Percentiles rank a stretch among this genome's conserved stretches.
Conservation (phyloP, 2,797 vertebrate genomes). For the Sus cebifrons region DNA sequence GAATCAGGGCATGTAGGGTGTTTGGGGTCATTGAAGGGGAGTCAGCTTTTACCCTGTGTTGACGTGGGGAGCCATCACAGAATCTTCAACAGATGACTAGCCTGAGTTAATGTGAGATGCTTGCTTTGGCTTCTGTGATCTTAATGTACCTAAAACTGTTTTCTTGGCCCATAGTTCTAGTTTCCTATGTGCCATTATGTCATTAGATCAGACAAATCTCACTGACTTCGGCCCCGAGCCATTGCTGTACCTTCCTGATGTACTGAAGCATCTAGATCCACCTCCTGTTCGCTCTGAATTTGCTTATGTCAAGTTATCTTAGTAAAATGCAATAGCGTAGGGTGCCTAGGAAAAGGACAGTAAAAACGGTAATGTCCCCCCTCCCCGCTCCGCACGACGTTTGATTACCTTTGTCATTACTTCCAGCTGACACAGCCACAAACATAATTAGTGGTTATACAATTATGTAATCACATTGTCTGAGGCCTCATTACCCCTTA, state of each 20-base stretch:
- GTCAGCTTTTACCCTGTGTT: background rate
- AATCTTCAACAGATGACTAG: background rate
- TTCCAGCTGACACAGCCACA: conserved; percentile 65
- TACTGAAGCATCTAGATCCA: background rate
- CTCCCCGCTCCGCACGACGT: background rate
- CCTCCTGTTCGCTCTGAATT: background rate
- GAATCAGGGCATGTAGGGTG: background rate
- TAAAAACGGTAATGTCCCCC: background rate
- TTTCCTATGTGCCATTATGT: background rate
- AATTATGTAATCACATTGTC: conserved; percentile 65
- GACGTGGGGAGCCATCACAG: background rate
- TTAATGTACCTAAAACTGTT: background rate
- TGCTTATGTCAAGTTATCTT: background rate
- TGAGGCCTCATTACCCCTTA: conserved; percentile 72
- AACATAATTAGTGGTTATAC: conserved; percentile 79
- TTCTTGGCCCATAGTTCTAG: background rate
- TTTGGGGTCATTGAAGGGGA: background rate
- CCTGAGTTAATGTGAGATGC: background rate
- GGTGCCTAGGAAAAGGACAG: background rate
- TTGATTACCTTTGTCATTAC: conserved; percentile 77
- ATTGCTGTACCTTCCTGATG: background rate
- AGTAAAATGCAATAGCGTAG: background rate
- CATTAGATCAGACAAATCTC: background rate
- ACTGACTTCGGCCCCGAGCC: background rate
- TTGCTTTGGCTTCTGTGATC: background rate